These are phyloP conservation scores for Carassius auratus DNA, from an alignment of 2,113 vertebrate species.

Conservation along the genomic window DNA sequence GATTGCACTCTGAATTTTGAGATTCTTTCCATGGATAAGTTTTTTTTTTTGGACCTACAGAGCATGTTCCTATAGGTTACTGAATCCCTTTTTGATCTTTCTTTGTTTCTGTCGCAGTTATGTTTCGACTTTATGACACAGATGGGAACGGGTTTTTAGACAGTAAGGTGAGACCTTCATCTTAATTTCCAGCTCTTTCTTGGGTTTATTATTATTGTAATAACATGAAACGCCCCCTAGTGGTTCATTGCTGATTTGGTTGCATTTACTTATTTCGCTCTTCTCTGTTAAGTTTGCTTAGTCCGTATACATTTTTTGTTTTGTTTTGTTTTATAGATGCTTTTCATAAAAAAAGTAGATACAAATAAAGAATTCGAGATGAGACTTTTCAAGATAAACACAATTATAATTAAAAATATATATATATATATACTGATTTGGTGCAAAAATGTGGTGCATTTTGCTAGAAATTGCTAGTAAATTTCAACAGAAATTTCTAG, in stretches of 20 bases:
- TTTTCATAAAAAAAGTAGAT: no score
- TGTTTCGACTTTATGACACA: slow-evolving; percentile 16
- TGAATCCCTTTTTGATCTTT: background rate
- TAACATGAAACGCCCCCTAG: background rate
- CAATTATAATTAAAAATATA: no score
- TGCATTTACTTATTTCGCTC: background rate
- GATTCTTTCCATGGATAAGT: background rate
- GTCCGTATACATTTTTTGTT: background rate
- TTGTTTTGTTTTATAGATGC: background rate
- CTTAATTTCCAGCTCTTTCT: background rate
- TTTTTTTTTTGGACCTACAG: background rate
- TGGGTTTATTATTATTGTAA: background rate
- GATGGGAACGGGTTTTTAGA: slow-evolving; percentile 27
- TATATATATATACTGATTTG: no score
- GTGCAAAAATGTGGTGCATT: no score
- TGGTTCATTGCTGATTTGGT: background rate
- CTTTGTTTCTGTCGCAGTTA: slow-evolving; percentile 20
- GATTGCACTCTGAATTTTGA: background rate
- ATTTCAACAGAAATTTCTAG: no score
- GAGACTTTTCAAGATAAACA: no score
- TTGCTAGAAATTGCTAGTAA: no score
- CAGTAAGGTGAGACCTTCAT: slow-evolving; percentile 14
- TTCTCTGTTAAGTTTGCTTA: background rate
- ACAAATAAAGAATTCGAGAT: no score
- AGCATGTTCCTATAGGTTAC: background rate